Percentiles rank a stretch among this genome's conserved stretches.
phyloP scores from a whole-genome alignment of 2,888 invertebrate genomes.

The Tinea trinotella region DNA sequence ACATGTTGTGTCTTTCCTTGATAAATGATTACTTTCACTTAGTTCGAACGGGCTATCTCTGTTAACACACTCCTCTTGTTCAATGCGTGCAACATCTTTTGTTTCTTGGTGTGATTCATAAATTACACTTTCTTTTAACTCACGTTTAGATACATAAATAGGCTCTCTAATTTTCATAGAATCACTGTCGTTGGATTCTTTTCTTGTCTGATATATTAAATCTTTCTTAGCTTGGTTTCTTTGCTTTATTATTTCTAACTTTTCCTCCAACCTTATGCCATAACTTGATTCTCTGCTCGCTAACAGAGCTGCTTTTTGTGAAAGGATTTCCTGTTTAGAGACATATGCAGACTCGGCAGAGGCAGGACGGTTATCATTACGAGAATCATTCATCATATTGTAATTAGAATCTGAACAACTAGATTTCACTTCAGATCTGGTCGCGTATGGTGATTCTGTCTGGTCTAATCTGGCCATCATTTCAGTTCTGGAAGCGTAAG shows the following conservation, averaged over 20 bases:
- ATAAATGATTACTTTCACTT: slow-evolving; percentile 64
- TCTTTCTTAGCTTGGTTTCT: slow-evolving; percentile 69
- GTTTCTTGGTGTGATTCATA: slow-evolving; percentile 66
- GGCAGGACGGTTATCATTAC: slow-evolving; percentile 48
- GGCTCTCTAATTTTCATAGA: slow-evolving; percentile 59
- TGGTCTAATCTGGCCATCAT: slow-evolving; percentile 55
- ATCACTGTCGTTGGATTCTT: slow-evolving; percentile 62
- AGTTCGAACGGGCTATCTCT: slow-evolving; percentile 64
- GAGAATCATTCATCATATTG: slow-evolving; percentile 38
- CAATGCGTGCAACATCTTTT: slow-evolving; percentile 28
- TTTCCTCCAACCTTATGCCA: slow-evolving; percentile 54
- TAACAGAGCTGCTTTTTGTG: slow-evolving; percentile 61
- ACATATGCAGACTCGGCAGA: slow-evolving; percentile 66
- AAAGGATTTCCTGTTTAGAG: slow-evolving; percentile 63
- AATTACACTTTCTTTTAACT: slow-evolving; percentile 64
- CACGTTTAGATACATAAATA: slow-evolving; percentile 64
- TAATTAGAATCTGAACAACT: slow-evolving; percentile 60
- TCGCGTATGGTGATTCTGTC: slow-evolving; percentile 53
- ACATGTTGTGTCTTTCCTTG: slow-evolving; percentile 59
- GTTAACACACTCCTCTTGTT: slow-evolving; percentile 31
- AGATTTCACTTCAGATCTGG: slow-evolving; percentile 54
- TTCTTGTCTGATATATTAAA: slow-evolving; percentile 64
- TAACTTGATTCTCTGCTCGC: slow-evolving; percentile 60
- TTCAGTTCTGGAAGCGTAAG: slow-evolving; percentile 56
- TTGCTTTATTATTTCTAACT: slow-evolving; percentile 65